Evolutionary conservation across 2,888 invertebrate genomes (phyloP), one percentile per base, ranked within the genome.

Genomic region (Rhogogaster chlorosoma): DNA sequence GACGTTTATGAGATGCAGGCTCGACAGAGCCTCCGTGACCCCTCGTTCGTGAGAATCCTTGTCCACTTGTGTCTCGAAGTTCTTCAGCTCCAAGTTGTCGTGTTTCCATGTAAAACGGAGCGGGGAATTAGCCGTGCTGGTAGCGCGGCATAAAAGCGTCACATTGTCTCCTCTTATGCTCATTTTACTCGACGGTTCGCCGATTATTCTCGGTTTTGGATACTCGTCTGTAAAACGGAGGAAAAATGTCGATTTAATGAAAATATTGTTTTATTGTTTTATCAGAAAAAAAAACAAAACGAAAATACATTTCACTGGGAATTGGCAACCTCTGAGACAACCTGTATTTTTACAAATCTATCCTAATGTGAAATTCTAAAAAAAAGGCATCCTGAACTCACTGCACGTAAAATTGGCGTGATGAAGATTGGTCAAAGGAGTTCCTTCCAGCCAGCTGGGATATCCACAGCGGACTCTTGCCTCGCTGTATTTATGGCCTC

Each of bases 121-220:
- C 71, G 96, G 96, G 86, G 96, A 95, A 70, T 96, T 96, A 3
- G 97, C 96, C 83, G 96, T 97, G 38, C 98, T 97, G 87, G 96
- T 96, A 3, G 98, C 98, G 87, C 96, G 96, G 93, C 99, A 99
- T 86, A 95, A 94, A 89, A 99, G 94, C 71, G 96, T 97, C 9
- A 98, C 96, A 90, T 98, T 97, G 86, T 96, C 96, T n/a, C 97
- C 98, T 93, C 97, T 97, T 85, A 98, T 96, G n/a, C 97, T 97
- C 91, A 97, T 95, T 93, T 97, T 96, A 83, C 96, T 96, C 89
- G 95, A 95, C 0, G 98, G 98, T 91, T 98, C 97, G 90, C 97
- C 96, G 45, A 96, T 95, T 83, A 99, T 96, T 89, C 96, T 95
- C 2, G 99, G 99, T 92, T 98, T 98, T 5, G 98, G 98, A 86